Evolutionary conservation across 1,140 invertebrate genomes (phyloP), one percentile per base, ranked within the genome.

Genomic region (Platyura marginata): DNA sequence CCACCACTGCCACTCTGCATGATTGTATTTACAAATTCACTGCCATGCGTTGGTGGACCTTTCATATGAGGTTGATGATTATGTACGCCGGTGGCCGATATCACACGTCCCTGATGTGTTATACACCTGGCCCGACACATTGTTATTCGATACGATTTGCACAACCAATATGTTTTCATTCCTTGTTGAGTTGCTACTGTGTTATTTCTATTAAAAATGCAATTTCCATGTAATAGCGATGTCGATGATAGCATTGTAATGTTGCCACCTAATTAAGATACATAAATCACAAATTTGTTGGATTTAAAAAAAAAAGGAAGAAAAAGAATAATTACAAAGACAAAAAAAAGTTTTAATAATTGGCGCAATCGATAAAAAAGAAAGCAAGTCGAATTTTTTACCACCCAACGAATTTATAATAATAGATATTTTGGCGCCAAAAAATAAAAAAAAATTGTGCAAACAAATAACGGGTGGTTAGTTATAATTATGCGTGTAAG

Each of bases 131-230:
- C 59, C 29, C 59, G 54, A 25, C 59, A 61, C 59, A 61, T 61
- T 46, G 56, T 59, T 40, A 61, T 61, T 21, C 59, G 54, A 48
- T 61, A 61, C 9, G 58, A 59, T 40, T 61, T 61, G 47, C 59
- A 61, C 35, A 61, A 49, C 59, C 59, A 61, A 43, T 61, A 61
- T 22, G 59, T 61, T 55, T 61, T 61, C 58, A 61, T 61, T 43
- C 59, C 59, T 51, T 61, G 59, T 44, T 61, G 59, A 29, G 59
- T 61, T 45, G 59, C 59, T 22, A 61, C 59, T 29, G 59, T 61
- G 48, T 61, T 61, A 48, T 61, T 61, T 33, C 59, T 54, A 47
- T 61, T 61, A 41, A 61, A 61, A 21, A 61, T 57, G 46, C 58
- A 61, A 37, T 58, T 59, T 40, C 55, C 59, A 47, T 61, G 59